A percentile compares a stretch with the other conserved stretches of the same genome.
These are phyloP conservation scores for Trogon surrucura DNA, from an alignment of 2,113 vertebrate genomes.

Conservation along the genomic window DNA sequence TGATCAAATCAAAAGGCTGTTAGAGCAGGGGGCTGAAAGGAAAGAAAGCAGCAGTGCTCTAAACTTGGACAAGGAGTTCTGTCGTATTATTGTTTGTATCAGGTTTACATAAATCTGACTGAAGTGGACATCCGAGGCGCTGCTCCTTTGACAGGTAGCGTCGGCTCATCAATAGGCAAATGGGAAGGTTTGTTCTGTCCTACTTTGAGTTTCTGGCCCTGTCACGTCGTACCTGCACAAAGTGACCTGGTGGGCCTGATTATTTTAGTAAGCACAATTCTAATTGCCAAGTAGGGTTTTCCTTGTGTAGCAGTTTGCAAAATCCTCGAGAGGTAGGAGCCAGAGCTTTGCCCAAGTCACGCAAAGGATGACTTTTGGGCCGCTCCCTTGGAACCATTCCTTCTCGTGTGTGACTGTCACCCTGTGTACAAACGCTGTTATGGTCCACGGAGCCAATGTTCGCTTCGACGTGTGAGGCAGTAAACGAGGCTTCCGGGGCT, in stretches of 20 bases:
- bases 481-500: not conserved
- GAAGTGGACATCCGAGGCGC: slow-evolving; percentile 19
- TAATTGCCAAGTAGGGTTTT: not conserved
- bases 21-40: slow-evolving; percentile 55
- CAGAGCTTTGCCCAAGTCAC: not conserved
- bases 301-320: slow-evolving; percentile 3
- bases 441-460: not conserved
- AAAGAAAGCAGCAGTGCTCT: slow-evolving; percentile 34
- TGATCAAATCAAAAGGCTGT: slow-evolving; percentile 51
- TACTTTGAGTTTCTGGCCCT: not conserved
- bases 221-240: not conserved
- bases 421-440: not conserved
- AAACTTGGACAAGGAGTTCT: slow-evolving; percentile 48
- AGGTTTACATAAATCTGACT: slow-evolving; percentile 15
- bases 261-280: slow-evolving; percentile 1
- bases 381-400: not conserved
- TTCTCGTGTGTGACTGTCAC: not conserved
- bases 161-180: slow-evolving; percentile 53
- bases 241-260: not conserved
- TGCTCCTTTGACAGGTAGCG: not conserved
- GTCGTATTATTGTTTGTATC: slow-evolving; percentile 42
- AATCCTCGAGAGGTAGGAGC: not conserved
- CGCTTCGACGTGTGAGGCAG: not conserved
- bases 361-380: not conserved
- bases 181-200: slow-evolving; percentile 14